Evolutionary conservation across 2,888 invertebrate genomes (phyloP).

Genomic region (Lamellibrachia columna): DNA sequence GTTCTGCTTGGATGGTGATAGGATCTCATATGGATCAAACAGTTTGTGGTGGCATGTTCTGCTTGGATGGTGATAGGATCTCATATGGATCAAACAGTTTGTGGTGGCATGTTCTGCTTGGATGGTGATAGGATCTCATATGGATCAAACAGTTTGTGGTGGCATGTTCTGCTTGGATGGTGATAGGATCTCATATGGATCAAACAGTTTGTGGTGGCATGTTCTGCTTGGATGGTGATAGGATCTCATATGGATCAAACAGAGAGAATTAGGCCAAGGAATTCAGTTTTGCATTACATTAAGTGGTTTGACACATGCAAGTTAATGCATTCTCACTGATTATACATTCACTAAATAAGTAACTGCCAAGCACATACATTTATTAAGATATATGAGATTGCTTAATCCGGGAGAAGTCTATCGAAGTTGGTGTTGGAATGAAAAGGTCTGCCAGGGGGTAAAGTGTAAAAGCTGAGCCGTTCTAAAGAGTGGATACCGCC

Average conservation of each 20-base stretch:
- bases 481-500: neutral
- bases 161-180: neutral
- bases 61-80: no score
- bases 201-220: neutral
- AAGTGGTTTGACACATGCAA: neutral
- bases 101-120: neutral
- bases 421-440: neutral
- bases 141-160: no score
- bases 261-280: neutral
- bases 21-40: neutral
- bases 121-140: no score
- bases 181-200: no score
- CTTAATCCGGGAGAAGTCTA: neutral
- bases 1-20: no score
- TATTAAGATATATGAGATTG: neutral
- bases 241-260: neutral
- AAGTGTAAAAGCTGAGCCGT: neutral
- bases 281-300: neutral
- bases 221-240: neutral
- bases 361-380: neutral
- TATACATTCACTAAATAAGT: no score
- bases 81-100: no score
- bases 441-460: neutral
- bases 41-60: neutral
- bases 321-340: neutral